Percentiles rank a stretch among this genome's conserved stretches.
Conservation (phyloP, 1,140 invertebrate genomes). For the Drosophila sp. region DNA sequence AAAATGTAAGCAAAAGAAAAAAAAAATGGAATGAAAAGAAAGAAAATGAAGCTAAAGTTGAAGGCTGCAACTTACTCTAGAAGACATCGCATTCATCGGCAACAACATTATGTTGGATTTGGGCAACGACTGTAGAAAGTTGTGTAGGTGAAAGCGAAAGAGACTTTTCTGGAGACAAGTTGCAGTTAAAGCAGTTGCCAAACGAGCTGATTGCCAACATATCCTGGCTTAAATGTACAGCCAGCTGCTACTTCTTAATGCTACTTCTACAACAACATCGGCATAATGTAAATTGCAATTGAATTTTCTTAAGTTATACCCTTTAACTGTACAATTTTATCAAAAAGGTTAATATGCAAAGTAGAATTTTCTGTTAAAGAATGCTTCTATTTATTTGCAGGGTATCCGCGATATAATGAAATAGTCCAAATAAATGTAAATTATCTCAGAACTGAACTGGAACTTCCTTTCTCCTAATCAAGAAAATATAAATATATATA, state of each 20-base stretch:
- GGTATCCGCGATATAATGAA: too few relatives aligned
- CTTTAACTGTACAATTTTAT: neutral
- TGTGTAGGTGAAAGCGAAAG: slow-evolving; percentile 26
- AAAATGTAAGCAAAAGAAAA: slow-evolving; percentile 25
- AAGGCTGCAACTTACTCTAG: slow-evolving; percentile 69
- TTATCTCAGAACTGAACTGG: too few relatives aligned
- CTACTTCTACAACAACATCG: neutral
- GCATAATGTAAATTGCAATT: neutral
- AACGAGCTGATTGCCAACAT: slow-evolving; percentile 13
- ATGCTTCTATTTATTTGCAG: too few relatives aligned
- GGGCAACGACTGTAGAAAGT: slow-evolving; percentile 30
- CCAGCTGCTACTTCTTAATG: neutral
- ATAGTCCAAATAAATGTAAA: too few relatives aligned
- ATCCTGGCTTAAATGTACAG: slow-evolving; percentile 11
- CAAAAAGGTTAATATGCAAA: too few relatives aligned
- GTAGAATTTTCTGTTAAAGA: too few relatives aligned
- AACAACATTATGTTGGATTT: slow-evolving; percentile 54
- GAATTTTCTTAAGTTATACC: neutral
- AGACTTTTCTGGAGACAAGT: neutral
- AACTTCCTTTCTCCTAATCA: too few relatives aligned
- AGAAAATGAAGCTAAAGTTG: slow-evolving; percentile 34
- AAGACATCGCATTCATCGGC: slow-evolving; percentile 58
- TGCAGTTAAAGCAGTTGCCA: slow-evolving; percentile 8
- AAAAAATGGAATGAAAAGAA: slow-evolving; percentile 23
- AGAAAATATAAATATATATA: too few relatives aligned